Base-by-base conservation (phyloP, 2,888 invertebrate genomes). In the Conomelus anceps region DNA sequence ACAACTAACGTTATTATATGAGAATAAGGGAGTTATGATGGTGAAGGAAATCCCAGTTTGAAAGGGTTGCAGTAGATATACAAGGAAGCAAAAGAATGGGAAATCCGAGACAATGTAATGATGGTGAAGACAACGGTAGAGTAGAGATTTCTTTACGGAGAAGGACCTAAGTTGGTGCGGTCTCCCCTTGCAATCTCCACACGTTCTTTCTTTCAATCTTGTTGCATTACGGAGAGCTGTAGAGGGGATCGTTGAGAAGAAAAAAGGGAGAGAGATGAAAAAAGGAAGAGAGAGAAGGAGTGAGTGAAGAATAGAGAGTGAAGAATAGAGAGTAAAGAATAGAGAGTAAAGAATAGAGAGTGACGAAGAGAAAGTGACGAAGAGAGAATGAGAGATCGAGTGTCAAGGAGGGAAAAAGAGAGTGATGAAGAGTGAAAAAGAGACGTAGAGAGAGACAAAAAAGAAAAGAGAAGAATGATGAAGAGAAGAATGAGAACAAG, bases 381-480 rank as follows among this genome's bases (percentile, higher is more conserved):
- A 24, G 24, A 87, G 87, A 87, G 87, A 23, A 24, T n/a, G 87
- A 87, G 87, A 87, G 87, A 87, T 22, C 26, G 11, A 26, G 6
- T 26, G 11, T 11, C 6, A 26, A 23, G 87, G n/a, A n/a, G n/a
- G n/a, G n/a, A n/a, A n/a, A n/a, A n/a, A 87, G 23, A 87, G 26
- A 87, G 87, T n/a, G 87, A 24, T 23, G 26, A 26, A 24, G 87
- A 87, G 87, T 24, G 87, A 87, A 24, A 23, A 87, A 26, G 26
- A 26, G 26, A n/a, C n/a, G n/a, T n/a, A n/a, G 87, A 87, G 87
- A 24, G 87, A 24, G 26, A 87, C 23, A 23, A 87, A 23, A 87
- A 26, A 87, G 87, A 87, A 24, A 26, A 87, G 87, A 87, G 23
- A 87, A 26, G n/a, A 22, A 87, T 23, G n/a, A 23, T 24, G 23